phyloP scores from a whole-genome alignment of 2,113 vertebrate genomes.

The Carassius auratus region DNA sequence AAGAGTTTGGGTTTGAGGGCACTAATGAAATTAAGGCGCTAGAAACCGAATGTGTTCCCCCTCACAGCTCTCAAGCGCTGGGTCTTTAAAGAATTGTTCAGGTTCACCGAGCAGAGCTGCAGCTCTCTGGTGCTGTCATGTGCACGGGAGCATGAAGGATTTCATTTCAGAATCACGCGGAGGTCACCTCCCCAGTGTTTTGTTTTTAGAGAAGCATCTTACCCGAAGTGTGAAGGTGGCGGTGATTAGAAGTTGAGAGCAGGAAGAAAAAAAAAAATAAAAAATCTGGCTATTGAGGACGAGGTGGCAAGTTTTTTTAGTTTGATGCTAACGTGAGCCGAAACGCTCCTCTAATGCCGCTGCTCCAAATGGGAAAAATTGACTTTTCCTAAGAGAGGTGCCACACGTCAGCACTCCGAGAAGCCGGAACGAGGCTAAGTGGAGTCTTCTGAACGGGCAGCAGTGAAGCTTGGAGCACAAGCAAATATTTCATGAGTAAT shows the following conservation, averaged over 20 bases:
- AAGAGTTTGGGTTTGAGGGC: not conserved
- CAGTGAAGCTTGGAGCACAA: slow-evolving; percentile 69
- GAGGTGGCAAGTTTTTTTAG: slow-evolving; percentile 66
- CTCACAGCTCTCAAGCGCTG: slow-evolving; percentile 49
- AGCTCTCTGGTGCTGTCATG: slow-evolving; percentile 65
- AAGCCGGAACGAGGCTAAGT: slow-evolving; percentile 68
- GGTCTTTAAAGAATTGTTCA: slow-evolving; percentile 68
- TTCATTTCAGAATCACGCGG: slow-evolving; percentile 64
- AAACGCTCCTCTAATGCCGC: slow-evolving; percentile 69
- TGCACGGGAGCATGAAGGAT: slow-evolving; percentile 64
- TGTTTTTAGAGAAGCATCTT: slow-evolving; percentile 55
- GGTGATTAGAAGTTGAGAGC: slow-evolving; percentile 20
- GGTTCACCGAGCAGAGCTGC: slow-evolving; percentile 66
- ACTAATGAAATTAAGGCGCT: slow-evolving; percentile 29
- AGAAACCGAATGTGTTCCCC: slow-evolving; percentile 13
- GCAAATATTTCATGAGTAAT: slow-evolving; percentile 84
- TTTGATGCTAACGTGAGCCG: slow-evolving; percentile 70
- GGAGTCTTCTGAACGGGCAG: slow-evolving; percentile 66
- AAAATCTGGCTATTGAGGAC: slow-evolving; percentile 30
- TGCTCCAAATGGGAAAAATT: slow-evolving; percentile 77
- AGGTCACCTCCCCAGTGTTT: slow-evolving; percentile 64
- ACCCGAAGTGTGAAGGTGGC: slow-evolving; percentile 27
- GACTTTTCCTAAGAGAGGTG: slow-evolving; percentile 74
- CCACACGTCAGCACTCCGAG: slow-evolving; percentile 67
- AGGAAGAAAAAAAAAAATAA: slow-evolving; percentile 2